Evolutionary conservation across 2,113 vertebrate genomes (phyloP).

Genomic region (Typhlomys cinereus): DNA sequence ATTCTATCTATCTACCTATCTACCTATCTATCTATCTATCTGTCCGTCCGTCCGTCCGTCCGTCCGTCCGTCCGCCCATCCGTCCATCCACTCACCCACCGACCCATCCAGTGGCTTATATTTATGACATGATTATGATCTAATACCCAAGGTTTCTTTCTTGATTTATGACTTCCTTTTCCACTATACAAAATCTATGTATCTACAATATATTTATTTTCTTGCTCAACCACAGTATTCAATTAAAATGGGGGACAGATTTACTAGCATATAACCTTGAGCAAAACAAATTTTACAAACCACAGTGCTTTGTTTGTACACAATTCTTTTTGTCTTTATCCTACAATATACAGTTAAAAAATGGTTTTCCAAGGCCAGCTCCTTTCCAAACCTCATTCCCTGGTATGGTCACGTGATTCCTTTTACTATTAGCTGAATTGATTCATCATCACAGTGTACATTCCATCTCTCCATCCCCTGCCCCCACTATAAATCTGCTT

Average conservation of each 20-base stretch:
- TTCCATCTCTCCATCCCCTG: not conserved
- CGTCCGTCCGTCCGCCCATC: not conserved
- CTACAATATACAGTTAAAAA: conserved; percentile 23
- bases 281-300: conserved; percentile 60
- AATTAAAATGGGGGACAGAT: conserved; percentile 49
- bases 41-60: not conserved
- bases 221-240: not conserved
- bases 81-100: not conserved
- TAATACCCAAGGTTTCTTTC: not conserved
- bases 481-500: not conserved
- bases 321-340: conserved; percentile 50
- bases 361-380: conserved; percentile 55
- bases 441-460: not conserved
- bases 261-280: conserved; percentile 47
- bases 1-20: not conserved
- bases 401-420: conserved; percentile 23
- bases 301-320: conserved; percentile 26
- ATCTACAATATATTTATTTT: conserved; percentile 35
- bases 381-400: not conserved
- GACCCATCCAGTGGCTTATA: not conserved
- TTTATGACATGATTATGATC: not conserved
- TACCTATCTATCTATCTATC: not conserved
- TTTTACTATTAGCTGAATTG: not conserved
- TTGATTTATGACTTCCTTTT: conserved; percentile 35
- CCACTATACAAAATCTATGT: conserved; percentile 30